Evolutionary conservation across 2,113 vertebrate genomes (phyloP), one percentile per base, ranked within the genome.

Genomic region (Corythornis vintsioides): DNA sequence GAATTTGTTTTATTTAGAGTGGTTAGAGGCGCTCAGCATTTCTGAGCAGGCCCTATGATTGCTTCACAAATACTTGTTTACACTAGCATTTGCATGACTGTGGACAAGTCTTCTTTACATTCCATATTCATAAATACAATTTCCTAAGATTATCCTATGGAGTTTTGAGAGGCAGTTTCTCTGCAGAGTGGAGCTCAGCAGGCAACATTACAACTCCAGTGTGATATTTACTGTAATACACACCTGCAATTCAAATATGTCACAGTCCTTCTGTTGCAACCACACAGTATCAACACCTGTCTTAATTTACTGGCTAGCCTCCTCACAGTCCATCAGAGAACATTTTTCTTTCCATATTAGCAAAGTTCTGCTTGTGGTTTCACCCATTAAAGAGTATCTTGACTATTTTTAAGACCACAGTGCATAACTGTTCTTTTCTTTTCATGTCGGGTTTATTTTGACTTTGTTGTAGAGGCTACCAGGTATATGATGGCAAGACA

Each of bases 391-490:
- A 83, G 65, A 63, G 17, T 40, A 60, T n/a, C 79, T 77, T 93
- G 47, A 61, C n/a, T 87, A 81, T 48, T 93, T 94, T 94, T 87
- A 79, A 40, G 11, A 73, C 57, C 76, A 38, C 57, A 40, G 75
- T 69, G 59, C 80, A 74, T 78, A 78, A 73, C 52, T 81, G 40
- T 91, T 91, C 43, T 82, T 94, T 90, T 93, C 74, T 72, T 92
- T 95, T 91, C 33, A 7, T 69, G 64, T 81, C 40, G 6, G 88
- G 71, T 88, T 91, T 86, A 53, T 94, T 86, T 83, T 84, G 90
- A 83, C 91, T 92, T 73, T 81, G 67, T 89, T 50, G 66, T 77
- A 84, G 85, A 92, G 75, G 73, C 76, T 93, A 14, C 91, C 86
- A 67, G 71, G 82, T 76, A 43, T 56, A 52, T 60, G 72, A 83